Evolutionary conservation across 2,113 vertebrate species (phyloP).

Genomic region (Pteronura brasiliensis): DNA sequence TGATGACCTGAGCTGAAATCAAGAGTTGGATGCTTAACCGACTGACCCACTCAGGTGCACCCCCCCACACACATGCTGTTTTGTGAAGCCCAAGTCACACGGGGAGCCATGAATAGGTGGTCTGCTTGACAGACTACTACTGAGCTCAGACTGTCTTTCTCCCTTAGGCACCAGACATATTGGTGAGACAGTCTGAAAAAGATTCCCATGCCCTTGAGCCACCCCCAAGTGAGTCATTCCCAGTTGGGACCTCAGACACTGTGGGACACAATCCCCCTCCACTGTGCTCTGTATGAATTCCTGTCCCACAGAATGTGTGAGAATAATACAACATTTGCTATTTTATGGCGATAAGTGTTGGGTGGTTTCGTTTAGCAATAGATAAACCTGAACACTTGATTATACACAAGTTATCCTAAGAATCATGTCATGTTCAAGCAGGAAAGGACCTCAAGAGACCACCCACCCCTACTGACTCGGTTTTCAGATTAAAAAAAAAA

Average conservation of each 20-base stretch:
- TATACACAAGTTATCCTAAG: neutral
- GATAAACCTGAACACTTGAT: neutral
- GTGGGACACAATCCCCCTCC: neutral
- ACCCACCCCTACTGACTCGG: neutral
- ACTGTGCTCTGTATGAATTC: neutral
- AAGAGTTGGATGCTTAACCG: neutral
- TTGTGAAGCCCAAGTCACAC: neutral
- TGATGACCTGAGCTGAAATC: neutral
- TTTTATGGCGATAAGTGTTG: neutral
- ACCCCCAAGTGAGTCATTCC: neutral
- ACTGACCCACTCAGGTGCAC: neutral
- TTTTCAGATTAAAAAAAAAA: conserved; percentile 30
- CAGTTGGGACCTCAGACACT: neutral
- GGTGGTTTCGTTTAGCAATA: neutral
- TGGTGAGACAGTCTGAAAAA: neutral
- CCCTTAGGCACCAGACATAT: neutral
- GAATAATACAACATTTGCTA: neutral
- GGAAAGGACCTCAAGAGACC: neutral
- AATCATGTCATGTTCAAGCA: neutral
- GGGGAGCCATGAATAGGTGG: neutral
- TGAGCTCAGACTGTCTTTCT: neutral
- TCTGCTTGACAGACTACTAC: neutral
- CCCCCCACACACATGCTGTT: neutral
- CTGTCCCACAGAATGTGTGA: neutral
- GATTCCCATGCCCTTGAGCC: neutral